Percentiles rank a stretch among this genome's conserved stretches.
Evolutionary conservation across 2,113 vertebrate species (phyloP).

Genomic region (Urocolius indicus): DNA sequence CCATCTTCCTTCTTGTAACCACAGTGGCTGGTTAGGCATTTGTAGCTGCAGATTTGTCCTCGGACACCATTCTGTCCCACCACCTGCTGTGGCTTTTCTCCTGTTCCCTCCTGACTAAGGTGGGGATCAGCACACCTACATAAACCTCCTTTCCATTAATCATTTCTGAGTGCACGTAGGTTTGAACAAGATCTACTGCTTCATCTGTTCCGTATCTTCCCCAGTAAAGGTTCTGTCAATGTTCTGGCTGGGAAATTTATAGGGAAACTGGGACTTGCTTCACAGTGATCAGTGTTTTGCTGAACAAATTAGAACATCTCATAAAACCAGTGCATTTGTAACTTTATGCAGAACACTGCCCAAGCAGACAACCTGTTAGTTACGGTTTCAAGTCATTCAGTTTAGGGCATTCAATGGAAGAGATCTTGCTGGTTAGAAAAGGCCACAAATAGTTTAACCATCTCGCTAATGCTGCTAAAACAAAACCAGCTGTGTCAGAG

Average conservation of each 20-base stretch:
- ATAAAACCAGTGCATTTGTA: conserved; percentile 39
- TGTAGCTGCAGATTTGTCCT: not conserved
- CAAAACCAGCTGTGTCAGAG: conserved; percentile 80
- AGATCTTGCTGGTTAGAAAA: conserved; percentile 70
- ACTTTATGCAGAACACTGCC: conserved; percentile 8
- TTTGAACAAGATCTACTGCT: conserved; percentile 28
- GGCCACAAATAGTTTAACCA: conserved; percentile 77
- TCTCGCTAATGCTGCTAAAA: conserved; percentile 78
- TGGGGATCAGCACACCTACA: not conserved
- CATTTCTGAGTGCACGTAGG: rapidly evolving
- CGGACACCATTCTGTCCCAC: not conserved
- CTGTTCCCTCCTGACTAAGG: not conserved
- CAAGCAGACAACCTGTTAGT: conserved; percentile 3
- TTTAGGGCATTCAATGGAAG: conserved; percentile 52
- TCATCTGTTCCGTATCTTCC: conserved; percentile 39
- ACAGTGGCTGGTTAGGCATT: not conserved
- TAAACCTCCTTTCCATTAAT: not conserved
- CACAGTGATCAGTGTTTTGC: conserved; percentile 8
- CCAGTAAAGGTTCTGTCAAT: not conserved
- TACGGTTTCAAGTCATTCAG: conserved; percentile 3
- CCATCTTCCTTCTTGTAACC: not conserved
- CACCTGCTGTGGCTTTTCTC: not conserved
- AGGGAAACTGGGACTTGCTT: conserved; percentile 34
- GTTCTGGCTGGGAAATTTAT: conserved; percentile 55
- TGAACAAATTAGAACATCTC: conserved; percentile 53